Percentiles rank a stretch among this genome's conserved stretches.
Conservation (phyloP, 2,888 invertebrate genomes). For the Aricia artaxerxes region DNA sequence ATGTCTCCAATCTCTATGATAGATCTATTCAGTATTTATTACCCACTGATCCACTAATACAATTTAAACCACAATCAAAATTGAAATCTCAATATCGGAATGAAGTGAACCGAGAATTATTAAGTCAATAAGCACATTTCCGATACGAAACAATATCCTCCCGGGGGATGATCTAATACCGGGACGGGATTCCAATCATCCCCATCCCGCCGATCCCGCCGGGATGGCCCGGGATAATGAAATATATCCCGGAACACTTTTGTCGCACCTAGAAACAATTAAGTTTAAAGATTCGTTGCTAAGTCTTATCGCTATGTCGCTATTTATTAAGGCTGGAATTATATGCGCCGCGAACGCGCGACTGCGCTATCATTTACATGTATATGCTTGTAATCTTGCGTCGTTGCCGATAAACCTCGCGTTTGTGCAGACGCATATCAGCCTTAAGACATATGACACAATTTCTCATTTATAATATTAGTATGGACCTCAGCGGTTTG, state of each 20-base stretch:
- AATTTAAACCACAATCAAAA: constrained; percentile 8
- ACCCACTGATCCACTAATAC: not conserved
- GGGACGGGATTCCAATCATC: constrained; percentile 72
- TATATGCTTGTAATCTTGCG: no score
- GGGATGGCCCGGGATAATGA: constrained; percentile 37
- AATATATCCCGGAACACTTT: constrained; percentile 35
- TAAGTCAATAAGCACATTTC: constrained; percentile 48
- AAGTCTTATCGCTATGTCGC: not conserved
- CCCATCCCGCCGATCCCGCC: constrained; percentile 41
- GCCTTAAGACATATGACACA: no score
- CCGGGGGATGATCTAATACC: constrained; percentile 64
- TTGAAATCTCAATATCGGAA: not conserved
- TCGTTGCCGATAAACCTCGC: no score
- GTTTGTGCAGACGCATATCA: no score
- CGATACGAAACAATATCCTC: constrained; percentile 44
- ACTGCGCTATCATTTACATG: no score
- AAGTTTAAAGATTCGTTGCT: constrained; percentile 13
- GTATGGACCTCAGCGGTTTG: no score
- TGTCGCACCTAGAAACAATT: constrained; percentile 4
- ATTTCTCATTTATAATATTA: no score
- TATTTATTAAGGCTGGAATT: not conserved
- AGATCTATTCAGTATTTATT: not conserved
- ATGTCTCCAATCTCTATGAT: not conserved
- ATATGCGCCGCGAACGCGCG: no score
- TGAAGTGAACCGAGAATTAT: constrained; percentile 35